Percentiles rank a stretch among this genome's conserved stretches.
phyloP scores from a whole-genome alignment of 2,888 invertebrate species.

The Drosophila quinaria region DNA sequence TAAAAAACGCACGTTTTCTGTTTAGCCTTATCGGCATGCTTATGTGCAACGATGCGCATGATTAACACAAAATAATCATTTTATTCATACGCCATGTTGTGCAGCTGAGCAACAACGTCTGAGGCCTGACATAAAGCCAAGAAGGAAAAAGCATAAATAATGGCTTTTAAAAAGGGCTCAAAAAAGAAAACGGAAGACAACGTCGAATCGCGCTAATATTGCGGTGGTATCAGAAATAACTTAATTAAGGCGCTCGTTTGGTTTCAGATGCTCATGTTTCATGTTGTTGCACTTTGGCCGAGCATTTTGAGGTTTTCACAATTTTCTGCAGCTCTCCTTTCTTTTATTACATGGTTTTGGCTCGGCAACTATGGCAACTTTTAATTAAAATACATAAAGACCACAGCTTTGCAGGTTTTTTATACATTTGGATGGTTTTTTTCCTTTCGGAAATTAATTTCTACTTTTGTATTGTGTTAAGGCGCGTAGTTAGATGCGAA shows the following conservation, averaged over 20 bases:
- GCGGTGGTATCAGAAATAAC: constrained; percentile 35
- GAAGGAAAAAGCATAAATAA: constrained; percentile 12
- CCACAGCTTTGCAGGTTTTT: constrained; percentile 28
- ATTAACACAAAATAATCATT: constrained; percentile 69
- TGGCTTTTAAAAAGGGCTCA: constrained; percentile 2
- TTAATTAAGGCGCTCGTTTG: constrained; percentile 66
- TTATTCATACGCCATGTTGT: constrained; percentile 50
- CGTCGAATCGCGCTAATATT: background rate
- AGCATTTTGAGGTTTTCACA: constrained; percentile 54
- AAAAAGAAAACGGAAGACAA: background rate
- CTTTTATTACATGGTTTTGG: constrained; percentile 35
- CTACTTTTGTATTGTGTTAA: background rate
- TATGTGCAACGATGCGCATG: constrained; percentile 71
- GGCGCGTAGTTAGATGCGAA: background rate
- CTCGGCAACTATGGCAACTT: constrained; percentile 71
- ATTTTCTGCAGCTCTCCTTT: constrained; percentile 38
- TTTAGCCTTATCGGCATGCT: constrained; percentile 1
- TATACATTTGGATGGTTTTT: constrained; percentile 28
- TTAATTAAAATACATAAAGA: constrained; percentile 65
- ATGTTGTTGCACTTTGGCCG: constrained; percentile 27
- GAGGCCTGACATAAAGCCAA: constrained; percentile 13
- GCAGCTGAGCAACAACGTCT: constrained; percentile 1
- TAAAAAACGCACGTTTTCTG: background rate
- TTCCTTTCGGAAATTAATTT: constrained; percentile 34
- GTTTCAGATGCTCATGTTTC: constrained; percentile 37